Evolutionary conservation across 2,797 vertebrate species (phyloP).

Genomic region (Podargus strigoides): DNA sequence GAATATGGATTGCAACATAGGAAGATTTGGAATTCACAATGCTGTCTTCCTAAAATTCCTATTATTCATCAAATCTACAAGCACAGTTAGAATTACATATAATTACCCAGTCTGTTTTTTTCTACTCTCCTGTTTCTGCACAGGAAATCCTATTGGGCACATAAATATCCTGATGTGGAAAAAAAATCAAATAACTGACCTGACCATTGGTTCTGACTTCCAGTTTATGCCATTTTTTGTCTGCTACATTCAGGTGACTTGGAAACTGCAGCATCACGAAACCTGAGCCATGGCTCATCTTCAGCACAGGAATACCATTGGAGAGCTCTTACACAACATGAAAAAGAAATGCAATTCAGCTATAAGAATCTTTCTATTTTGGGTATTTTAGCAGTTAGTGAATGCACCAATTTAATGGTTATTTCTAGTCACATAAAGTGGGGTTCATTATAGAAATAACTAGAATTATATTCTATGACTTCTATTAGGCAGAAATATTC

Average conservation of each 20-base stretch:
- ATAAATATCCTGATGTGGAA: background rate
- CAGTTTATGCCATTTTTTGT: conserved; percentile 87
- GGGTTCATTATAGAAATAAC: background rate
- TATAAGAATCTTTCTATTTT: background rate
- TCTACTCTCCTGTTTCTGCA: background rate
- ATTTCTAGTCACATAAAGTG: background rate
- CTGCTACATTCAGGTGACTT: conserved; percentile 83
- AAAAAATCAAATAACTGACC: conserved; percentile 65
- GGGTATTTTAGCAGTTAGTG: background rate
- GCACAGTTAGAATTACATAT: background rate
- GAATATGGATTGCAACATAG: background rate
- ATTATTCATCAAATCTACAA: background rate
- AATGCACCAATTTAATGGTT: background rate
- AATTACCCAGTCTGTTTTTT: background rate
- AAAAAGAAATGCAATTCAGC: background rate
- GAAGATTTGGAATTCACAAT: background rate
- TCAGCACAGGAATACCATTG: conserved; percentile 82
- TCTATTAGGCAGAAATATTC: background rate
- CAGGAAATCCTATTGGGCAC: background rate
- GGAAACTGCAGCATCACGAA: conserved; percentile 84
- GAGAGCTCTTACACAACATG: conserved; percentile 75
- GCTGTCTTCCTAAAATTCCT: background rate
- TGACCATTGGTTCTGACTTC: conserved; percentile 86
- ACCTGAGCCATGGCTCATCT: conserved; percentile 85
- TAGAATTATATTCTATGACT: background rate